Conservation (phyloP, 2,888 invertebrate genomes). For the Lasioglossum morio region DNA sequence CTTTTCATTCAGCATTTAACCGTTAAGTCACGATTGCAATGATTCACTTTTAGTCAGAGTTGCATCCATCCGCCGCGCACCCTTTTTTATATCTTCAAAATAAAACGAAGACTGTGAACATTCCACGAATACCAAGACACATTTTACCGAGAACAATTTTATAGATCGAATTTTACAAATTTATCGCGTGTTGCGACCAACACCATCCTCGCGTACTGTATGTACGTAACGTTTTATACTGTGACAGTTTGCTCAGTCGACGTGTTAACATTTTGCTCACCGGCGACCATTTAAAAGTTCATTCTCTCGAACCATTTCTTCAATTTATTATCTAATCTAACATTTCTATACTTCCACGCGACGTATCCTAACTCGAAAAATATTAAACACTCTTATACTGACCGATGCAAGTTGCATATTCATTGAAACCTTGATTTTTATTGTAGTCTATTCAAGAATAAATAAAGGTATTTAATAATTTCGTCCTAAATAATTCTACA, state of each 20-base stretch:
- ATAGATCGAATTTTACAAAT: conserved; percentile 33
- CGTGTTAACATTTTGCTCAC: not conserved
- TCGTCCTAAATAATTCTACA: not conserved
- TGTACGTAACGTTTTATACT: not conserved
- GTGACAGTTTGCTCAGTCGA: not conserved
- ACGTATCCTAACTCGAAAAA: not conserved
- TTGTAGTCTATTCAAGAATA: not conserved
- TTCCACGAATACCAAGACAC: conserved; percentile 14
- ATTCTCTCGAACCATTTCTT: not conserved
- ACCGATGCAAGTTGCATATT: not conserved
- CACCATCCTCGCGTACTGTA: not conserved
- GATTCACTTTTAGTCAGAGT: conserved; percentile 9
- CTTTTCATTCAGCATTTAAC: not conserved
- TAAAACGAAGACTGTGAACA: conserved; percentile 44
- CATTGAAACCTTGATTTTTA: not conserved
- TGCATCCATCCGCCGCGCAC: conserved; percentile 25
- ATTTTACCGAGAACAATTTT: conserved; percentile 30
- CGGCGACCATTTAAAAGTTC: not conserved
- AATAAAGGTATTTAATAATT: not conserved
- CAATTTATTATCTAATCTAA: no score
- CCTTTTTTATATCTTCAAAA: conserved; percentile 18
- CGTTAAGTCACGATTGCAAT: not conserved
- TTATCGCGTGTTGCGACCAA: conserved; percentile 9
- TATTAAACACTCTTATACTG: not conserved
- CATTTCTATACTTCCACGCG: not conserved